Evolutionary conservation across 2,113 vertebrate genomes (phyloP).

Genomic region (Dipodomys ordii): DNA sequence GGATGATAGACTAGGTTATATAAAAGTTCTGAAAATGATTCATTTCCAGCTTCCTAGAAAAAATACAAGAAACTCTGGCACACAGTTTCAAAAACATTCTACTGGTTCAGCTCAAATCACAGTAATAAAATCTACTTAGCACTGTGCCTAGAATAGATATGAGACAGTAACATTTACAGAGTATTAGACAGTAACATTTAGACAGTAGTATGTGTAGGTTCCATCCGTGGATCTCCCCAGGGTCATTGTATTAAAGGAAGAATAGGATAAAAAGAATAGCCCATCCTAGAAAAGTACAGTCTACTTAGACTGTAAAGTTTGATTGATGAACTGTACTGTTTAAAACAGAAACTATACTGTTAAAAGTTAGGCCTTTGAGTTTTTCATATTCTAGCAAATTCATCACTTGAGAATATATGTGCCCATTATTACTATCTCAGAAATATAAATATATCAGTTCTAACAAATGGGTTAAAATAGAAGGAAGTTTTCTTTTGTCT

Average conservation of each 20-base stretch:
- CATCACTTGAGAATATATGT: neutral
- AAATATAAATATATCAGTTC: neutral
- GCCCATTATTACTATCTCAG: neutral
- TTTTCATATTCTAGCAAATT: constrained; percentile 28
- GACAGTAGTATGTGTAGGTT: constrained; percentile 17
- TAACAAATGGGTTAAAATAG: neutral
- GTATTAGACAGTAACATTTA: neutral
- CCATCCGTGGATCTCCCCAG: neutral
- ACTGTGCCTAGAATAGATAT: neutral
- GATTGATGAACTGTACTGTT: neutral
- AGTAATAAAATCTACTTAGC: constrained; percentile 30
- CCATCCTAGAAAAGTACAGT: neutral
- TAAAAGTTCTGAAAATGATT: constrained; percentile 64
- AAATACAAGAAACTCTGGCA: constrained; percentile 58
- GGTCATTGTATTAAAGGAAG: neutral
- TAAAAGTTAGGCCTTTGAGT: neutral
- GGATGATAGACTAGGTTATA: constrained; percentile 12
- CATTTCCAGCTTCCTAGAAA: constrained; percentile 40
- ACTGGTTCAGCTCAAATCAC: constrained; percentile 34
- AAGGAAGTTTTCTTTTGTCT: neutral
- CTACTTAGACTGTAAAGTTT: neutral
- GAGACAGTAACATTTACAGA: constrained; percentile 4
- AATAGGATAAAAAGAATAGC: neutral
- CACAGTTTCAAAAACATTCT: constrained; percentile 59
- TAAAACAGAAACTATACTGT: neutral